A percentile compares a stretch with the other conserved stretches of the same genome.
Evolutionary conservation across 2,888 invertebrate species (phyloP).

Genomic region (Stenodera caucasica): DNA sequence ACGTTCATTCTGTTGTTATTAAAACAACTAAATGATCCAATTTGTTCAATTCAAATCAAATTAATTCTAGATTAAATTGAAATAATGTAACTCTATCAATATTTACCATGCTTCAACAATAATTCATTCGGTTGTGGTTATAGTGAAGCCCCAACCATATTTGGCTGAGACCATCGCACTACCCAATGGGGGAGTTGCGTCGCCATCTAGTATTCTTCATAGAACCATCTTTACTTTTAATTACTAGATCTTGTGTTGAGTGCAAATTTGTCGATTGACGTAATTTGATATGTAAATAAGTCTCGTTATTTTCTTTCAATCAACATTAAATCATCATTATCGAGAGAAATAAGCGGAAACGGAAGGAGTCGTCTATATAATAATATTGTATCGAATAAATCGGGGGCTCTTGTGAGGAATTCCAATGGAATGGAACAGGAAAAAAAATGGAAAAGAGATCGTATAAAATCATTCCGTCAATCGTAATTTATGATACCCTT

Average conservation of each 20-base stretch:
- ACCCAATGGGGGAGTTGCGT: too few species aligned
- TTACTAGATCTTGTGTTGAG: too few species aligned
- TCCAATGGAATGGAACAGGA: not conserved
- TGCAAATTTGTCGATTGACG: not conserved
- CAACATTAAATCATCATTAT: not conserved
- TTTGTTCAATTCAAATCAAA: not conserved
- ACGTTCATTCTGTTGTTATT: not conserved
- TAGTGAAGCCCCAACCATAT: too few species aligned
- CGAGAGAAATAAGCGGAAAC: not conserved
- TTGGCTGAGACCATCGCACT: too few species aligned
- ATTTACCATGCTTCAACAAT: too few species aligned
- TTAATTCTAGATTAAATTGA: not conserved
- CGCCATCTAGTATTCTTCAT: too few species aligned
- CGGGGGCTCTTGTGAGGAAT: not conserved
- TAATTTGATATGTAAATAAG: too few species aligned
- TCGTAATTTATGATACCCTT: not conserved
- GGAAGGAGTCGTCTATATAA: too few species aligned
- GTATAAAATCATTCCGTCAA: constrained; percentile 4
- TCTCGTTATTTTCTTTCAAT: not conserved
- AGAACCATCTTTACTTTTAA: too few species aligned
- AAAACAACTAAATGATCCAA: not conserved
- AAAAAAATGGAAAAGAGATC: not conserved
- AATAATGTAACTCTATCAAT: too few species aligned
- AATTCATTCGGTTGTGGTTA: too few species aligned
- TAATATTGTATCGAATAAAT: too few species aligned